Conservation (phyloP, 2,797 vertebrate genomes). For the Melanotaenia pygmaea region DNA sequence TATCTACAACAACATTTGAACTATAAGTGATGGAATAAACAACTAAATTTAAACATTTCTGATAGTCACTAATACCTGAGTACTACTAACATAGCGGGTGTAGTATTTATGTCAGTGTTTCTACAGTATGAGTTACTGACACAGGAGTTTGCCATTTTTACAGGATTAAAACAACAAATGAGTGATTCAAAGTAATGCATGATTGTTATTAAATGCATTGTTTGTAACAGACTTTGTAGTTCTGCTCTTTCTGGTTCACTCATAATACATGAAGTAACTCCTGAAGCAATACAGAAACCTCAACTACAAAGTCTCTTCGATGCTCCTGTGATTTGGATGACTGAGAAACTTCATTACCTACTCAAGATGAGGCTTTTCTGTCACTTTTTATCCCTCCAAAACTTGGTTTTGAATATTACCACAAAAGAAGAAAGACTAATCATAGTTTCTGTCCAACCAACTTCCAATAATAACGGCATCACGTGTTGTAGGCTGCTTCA, state of each 20-base stretch:
- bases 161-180: neutral
- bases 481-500: neutral
- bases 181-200: neutral
- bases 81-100: neutral
- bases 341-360: neutral
- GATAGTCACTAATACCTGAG: neutral
- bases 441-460: neutral
- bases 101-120: neutral
- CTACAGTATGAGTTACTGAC: neutral
- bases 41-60: neutral
- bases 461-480: neutral
- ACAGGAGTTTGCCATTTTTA: neutral
- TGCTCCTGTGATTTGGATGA: neutral
- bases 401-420: slow-evolving; percentile 4
- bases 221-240: neutral
- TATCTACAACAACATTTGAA: neutral
- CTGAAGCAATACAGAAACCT: neutral
- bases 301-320: neutral
- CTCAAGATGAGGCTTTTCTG: neutral
- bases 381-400: slow-evolving; percentile 1
- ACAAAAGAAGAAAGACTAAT: neutral
- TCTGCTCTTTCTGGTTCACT: neutral
- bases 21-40: neutral
- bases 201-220: neutral
- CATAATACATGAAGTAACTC: neutral